A percentile compares a stretch with the other conserved stretches of the same genome.
Evolutionary conservation across 1,140 invertebrate species (phyloP).

Genomic region (Saccostrea cuccullata): DNA sequence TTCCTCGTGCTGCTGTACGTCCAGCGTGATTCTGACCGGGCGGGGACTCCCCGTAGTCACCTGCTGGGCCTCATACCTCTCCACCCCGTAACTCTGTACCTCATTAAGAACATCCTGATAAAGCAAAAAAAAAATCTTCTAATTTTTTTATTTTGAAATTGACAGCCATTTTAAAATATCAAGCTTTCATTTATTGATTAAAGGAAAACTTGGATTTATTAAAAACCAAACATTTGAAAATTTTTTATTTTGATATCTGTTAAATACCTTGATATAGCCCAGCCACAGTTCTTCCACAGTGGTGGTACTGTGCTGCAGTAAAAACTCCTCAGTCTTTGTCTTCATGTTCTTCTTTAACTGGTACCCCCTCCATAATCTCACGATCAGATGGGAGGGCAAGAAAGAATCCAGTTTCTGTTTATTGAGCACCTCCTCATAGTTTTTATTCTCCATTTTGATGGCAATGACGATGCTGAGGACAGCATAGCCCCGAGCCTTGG

Average conservation of each 20-base stretch:
- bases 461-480: slow-evolving; percentile 47
- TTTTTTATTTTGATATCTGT: background rate
- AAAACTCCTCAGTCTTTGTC: background rate
- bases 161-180: too few species aligned
- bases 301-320: background rate
- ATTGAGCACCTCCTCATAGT: slow-evolving; percentile 6
- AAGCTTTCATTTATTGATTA: background rate
- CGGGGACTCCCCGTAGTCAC: background rate
- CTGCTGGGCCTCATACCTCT: background rate
- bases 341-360: slow-evolving; percentile 14
- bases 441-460: slow-evolving; percentile 38
- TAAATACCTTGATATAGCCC: slow-evolving; percentile 12
- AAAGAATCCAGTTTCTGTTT: slow-evolving; percentile 35
- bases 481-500: slow-evolving; percentile 48
- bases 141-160: background rate
- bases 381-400: slow-evolving; percentile 10
- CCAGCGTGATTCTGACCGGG: background rate
- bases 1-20: slow-evolving; percentile 11
- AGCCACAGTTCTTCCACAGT: background rate
- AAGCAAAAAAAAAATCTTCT: background rate
- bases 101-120: slow-evolving; percentile 17
- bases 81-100: slow-evolving; percentile 5
- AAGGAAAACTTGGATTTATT: background rate
- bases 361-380: background rate
- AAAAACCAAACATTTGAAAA: too few species aligned